These are phyloP conservation scores for Helarctos malayanus DNA, from an alignment of 2,797 vertebrate genomes.

Conservation along the genomic window DNA sequence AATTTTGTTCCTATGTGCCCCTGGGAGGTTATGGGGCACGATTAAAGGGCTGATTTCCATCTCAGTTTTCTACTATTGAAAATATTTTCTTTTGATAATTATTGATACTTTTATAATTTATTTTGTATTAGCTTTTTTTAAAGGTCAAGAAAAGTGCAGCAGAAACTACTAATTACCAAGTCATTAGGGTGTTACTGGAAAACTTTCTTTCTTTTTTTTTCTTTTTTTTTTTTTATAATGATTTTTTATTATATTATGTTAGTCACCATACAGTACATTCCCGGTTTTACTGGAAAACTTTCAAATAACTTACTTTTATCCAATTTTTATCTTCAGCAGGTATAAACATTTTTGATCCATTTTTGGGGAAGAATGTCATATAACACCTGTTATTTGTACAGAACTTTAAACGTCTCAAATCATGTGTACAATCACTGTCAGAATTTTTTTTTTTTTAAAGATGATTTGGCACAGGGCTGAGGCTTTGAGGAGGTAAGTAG, in stretches of 20 bases:
- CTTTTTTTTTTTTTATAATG: no score
- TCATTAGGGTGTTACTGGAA: not conserved
- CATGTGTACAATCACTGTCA: not conserved
- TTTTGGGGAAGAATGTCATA: not conserved
- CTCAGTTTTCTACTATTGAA: not conserved
- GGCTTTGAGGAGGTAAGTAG: not conserved
- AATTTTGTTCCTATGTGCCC: not conserved
- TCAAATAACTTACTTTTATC: not conserved
- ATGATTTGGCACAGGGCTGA: not conserved
- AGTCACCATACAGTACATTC: no score
- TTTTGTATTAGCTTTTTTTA: conserved; percentile 23
- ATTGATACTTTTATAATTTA: conserved; percentile 11
- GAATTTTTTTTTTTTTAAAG: not conserved
- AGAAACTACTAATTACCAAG: not conserved
- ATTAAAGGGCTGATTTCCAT: not conserved
- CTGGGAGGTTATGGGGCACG: not conserved
- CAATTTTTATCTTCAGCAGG: not conserved
- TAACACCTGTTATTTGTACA: not conserved
- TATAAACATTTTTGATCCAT: not conserved
- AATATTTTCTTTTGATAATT: not conserved
- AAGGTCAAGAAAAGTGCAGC: conserved; percentile 50
- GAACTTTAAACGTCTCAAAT: conserved; percentile 4
- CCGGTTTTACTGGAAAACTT: not conserved
- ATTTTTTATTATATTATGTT: no score
- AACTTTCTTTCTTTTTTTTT: not conserved